phyloP scores from a whole-genome alignment of 2,888 invertebrate species.

The Trachelus tabidus region DNA sequence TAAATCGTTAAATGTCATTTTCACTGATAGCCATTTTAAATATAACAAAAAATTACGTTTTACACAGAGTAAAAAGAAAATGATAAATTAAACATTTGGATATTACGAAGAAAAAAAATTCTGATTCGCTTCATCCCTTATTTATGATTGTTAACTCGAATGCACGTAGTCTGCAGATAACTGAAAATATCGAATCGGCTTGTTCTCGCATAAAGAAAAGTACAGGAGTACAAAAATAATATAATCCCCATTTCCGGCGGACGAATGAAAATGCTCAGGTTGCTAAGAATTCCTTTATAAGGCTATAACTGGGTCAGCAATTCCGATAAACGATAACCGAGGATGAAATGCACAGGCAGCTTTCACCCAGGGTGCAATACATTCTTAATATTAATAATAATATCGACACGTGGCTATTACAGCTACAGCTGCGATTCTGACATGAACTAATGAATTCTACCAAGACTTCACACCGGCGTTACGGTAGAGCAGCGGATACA shows the following conservation, averaged over 20 bases:
- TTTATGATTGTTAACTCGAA: neutral
- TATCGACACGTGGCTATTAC: slow-evolving; percentile 40
- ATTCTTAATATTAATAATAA: slow-evolving; percentile 44
- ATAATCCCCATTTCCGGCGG: neutral
- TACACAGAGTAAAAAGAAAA: neutral
- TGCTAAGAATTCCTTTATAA: neutral
- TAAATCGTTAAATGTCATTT: neutral
- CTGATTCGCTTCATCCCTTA: neutral
- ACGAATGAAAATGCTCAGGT: neutral
- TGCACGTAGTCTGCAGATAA: neutral
- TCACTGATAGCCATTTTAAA: neutral
- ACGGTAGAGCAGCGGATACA: slow-evolving; percentile 16
- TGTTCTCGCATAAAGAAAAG: neutral
- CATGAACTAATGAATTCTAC: slow-evolving; percentile 44
- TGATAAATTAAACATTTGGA: neutral
- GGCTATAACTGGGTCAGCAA: neutral
- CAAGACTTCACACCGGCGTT: slow-evolving; percentile 7
- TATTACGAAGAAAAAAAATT: neutral
- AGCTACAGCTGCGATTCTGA: slow-evolving; percentile 42
- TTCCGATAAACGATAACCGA: neutral
- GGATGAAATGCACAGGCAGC: neutral
- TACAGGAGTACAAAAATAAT: neutral
- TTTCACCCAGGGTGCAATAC: neutral
- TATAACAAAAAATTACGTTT: neutral
- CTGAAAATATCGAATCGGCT: neutral